A percentile compares a stretch with the other conserved stretches of the same genome.
These are phyloP conservation scores for Malurus elegans DNA, from an alignment of 2,113 vertebrate genomes.

Conservation along the genomic window DNA sequence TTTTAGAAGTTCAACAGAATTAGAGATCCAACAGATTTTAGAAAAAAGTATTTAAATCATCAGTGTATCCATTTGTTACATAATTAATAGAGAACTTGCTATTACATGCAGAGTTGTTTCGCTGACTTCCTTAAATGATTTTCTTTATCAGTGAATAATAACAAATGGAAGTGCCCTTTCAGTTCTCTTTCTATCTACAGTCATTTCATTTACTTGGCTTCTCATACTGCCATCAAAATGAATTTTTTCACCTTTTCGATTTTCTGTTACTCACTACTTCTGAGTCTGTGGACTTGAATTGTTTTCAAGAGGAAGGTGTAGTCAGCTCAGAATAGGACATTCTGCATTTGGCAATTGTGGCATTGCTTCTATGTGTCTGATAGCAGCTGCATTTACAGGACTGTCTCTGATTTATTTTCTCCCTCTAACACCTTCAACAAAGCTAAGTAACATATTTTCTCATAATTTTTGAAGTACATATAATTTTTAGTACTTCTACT, in stretches of 20 bases:
- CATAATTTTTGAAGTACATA: not conserved
- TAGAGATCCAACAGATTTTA: not conserved
- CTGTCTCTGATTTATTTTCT: not conserved
- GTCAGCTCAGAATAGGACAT: not conserved
- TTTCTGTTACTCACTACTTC: not conserved
- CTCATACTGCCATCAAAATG: not conserved
- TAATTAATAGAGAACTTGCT: not conserved
- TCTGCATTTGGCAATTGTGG: not conserved
- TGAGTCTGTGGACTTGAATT: not conserved
- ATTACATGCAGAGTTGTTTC: not conserved
- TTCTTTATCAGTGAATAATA: not conserved
- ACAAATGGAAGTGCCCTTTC: fast-evolving
- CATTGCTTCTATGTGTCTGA: not conserved
- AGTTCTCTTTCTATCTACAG: not conserved
- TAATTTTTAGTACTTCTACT: not conserved
- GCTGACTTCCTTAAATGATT: not conserved
- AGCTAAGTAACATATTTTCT: not conserved
- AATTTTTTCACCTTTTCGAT: not conserved
- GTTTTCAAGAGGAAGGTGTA: not conserved
- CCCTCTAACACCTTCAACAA: fast-evolving
- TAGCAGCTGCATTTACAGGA: not conserved
- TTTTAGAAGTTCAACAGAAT: not conserved
- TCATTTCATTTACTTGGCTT: not conserved
- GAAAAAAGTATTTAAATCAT: not conserved
- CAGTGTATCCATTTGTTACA: not conserved